These are phyloP conservation scores for Acanthacorydalis orientalis DNA, from an alignment of 2,888 invertebrate genomes.

Conservation along the genomic window DNA sequence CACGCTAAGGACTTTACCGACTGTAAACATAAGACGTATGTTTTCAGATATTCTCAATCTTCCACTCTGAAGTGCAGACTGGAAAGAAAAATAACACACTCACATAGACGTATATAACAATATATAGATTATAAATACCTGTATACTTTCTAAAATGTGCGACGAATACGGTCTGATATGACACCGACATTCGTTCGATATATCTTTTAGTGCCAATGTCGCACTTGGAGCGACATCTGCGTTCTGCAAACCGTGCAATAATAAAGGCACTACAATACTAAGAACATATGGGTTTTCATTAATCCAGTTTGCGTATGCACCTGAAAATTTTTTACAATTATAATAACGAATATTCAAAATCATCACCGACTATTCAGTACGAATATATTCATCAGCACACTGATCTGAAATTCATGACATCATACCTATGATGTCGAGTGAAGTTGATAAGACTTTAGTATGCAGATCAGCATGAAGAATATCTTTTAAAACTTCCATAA, in stretches of 20 bases:
- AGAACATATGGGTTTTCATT: slow-evolving; percentile 51
- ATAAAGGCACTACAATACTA: slow-evolving; percentile 46
- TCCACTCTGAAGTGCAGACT: slow-evolving; percentile 35
- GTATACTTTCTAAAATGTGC: slow-evolving; percentile 55
- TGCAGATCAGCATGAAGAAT: slow-evolving; percentile 44
- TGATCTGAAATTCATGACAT: not conserved
- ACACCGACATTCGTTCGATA: slow-evolving; percentile 63
- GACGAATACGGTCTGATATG: slow-evolving; percentile 60
- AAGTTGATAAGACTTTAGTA: slow-evolving; percentile 47
- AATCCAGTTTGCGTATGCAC: slow-evolving; percentile 78
- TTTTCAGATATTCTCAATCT: slow-evolving; percentile 47
- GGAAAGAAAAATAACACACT: slow-evolving; percentile 13
- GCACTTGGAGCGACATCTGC: slow-evolving; percentile 58
- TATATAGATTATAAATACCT: slow-evolving; percentile 23
- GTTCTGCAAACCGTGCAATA: slow-evolving; percentile 46
- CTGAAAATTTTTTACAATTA: slow-evolving; percentile 20
- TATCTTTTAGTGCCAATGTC: slow-evolving; percentile 76
- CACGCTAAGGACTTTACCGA: slow-evolving; percentile 55
- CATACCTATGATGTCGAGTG: slow-evolving; percentile 57
- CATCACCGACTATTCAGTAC: too few relatives aligned
- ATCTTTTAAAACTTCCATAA: slow-evolving; percentile 41
- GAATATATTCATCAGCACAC: too few relatives aligned
- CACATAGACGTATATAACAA: not conserved
- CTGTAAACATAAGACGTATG: slow-evolving; percentile 56
- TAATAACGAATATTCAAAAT: too few relatives aligned